Base-by-base conservation (phyloP, 1,140 invertebrate species). In the Drosophila parabipectinata region DNA sequence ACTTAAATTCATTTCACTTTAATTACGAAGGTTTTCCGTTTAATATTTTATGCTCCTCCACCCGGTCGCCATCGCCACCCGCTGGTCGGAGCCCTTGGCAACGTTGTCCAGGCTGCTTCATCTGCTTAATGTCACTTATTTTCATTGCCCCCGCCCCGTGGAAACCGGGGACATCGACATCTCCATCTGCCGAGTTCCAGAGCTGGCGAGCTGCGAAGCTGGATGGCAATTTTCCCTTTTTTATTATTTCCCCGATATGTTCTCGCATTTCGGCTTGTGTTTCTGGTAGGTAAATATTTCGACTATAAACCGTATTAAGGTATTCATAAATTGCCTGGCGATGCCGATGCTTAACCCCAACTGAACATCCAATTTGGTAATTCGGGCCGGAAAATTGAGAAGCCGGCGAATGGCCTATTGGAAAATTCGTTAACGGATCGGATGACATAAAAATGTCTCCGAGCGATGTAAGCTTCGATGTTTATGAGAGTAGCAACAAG, bases 1-100 rank as follows among this genome's bases (percentile, higher is more conserved):
- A 82, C 83, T 88, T 87, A 87, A 87, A 87, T 87, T 87, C 83
- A 88, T 87, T 87, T 88, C 83, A 88, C 83, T 87, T 88, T 87
- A 87, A 87, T 87, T 88, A 87, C 82, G 74, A 76, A 87, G 82
- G 82, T 87, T 88, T 87, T 82, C 83, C 75, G 71, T 87, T 82
- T 88, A 88, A 87, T 88, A 87, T 88, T 87, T 88, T 81, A 87
- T 87, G 72, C 55, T 63, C 55, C 41, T 47, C 45, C 34, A 12
- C 34, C 34, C 34, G 12, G 12, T 10, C 34, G 12, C 34, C 34
- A 32, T 37, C 18, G 26, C 52, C 5, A 28, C 51, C 32, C 72
- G 7, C 21, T 21, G 32, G 54, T 18, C 34, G 54, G 54, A 45
- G 15, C 58, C 50, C 34, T 41, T 52, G 39, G 14, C 59, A 55